Percentiles rank a stretch among this genome's conserved stretches.
These are phyloP conservation scores for Hypanus sabinus DNA, from an alignment of 2,113 vertebrate species.

Conservation along the genomic window DNA sequence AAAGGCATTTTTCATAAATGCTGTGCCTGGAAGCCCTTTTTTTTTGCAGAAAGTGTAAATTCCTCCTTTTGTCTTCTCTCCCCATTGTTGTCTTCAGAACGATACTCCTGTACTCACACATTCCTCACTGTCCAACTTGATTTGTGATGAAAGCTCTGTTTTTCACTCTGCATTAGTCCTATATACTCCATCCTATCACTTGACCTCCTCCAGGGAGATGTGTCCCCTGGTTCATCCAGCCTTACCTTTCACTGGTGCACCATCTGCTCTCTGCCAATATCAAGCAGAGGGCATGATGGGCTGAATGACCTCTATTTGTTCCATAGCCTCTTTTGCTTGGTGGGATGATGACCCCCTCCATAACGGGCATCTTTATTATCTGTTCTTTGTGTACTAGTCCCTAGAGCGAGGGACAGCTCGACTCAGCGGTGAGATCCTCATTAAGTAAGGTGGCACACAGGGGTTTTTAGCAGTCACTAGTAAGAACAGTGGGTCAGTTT, in stretches of 20 bases:
- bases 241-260: background rate
- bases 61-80: no score
- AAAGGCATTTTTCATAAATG: background rate
- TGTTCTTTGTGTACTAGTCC: background rate
- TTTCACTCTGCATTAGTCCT: no score
- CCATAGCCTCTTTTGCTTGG: background rate
- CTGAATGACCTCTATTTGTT: background rate
- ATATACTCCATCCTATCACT: background rate
- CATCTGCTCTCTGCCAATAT: no score
- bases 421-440: background rate
- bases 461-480: background rate
- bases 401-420: background rate
- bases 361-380: background rate
- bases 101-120: no score
- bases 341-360: background rate
- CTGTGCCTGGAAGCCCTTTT: background rate
- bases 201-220: background rate
- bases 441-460: background rate
- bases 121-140: no score
- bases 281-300: background rate
- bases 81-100: no score
- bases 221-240: background rate
- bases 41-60: no score
- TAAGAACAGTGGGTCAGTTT: background rate
- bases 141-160: no score